Percentiles rank a stretch among this genome's conserved stretches.
These are phyloP conservation scores for Limanda limanda DNA, from an alignment of 2,113 vertebrate genomes.

Conservation along the genomic window DNA sequence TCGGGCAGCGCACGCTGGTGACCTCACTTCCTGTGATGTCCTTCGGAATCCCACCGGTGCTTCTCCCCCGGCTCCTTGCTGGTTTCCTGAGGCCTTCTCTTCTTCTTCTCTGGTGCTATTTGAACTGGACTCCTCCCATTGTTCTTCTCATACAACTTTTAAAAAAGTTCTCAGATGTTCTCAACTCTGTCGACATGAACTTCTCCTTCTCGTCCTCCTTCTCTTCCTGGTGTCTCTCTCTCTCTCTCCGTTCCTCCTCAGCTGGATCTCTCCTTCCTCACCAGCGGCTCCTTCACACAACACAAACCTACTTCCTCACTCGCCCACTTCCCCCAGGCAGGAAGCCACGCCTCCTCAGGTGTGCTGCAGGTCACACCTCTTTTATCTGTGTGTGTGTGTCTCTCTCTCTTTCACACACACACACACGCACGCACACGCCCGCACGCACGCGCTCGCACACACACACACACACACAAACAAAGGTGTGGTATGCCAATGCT, in stretches of 20 bases:
- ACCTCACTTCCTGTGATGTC: neutral
- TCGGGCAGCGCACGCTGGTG: conserved; percentile 6
- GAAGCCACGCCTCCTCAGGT: conserved; percentile 65
- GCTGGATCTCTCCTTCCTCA: conserved; percentile 1
- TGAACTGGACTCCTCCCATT: neutral
- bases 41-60: neutral
- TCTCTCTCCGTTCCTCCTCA: neutral
- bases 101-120: neutral
- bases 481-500: conserved; percentile 19
- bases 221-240: too few relatives aligned
- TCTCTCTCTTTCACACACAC: neutral
- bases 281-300: conserved; percentile 46
- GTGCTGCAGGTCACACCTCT: conserved; percentile 22
- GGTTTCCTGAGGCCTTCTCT: neutral
- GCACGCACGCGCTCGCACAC: neutral
- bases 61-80: neutral
- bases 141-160: neutral
- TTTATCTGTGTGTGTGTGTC: neutral
- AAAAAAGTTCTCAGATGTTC: neutral
- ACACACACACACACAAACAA: conserved; percentile 11
- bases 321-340: conserved; percentile 24
- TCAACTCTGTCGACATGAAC: neutral
- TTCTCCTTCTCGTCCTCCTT: too few relatives aligned
- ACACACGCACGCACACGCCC: neutral
- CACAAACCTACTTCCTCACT: conserved; percentile 59